A percentile compares a stretch with the other conserved stretches of the same genome.
Conservation (phyloP, 64 coral and sea anemone species). For the Hydrozoanthus tunicans region DNA sequence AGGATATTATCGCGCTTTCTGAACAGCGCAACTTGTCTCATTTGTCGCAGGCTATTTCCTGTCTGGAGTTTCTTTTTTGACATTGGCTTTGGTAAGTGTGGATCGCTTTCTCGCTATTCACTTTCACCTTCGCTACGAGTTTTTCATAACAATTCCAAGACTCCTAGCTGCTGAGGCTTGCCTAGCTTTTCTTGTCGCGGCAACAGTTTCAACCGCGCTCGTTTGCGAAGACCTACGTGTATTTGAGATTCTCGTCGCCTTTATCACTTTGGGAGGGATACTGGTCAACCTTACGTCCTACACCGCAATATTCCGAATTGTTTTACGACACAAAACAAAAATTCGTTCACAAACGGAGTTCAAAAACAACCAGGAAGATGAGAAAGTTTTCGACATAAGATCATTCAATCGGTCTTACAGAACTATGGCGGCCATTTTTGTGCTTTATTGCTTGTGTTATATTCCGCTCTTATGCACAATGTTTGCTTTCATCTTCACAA, state of each 20-base stretch:
- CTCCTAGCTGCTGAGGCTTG: background rate
- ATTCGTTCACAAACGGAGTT: conserved; percentile 22
- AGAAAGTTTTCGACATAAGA: conserved; percentile 14
- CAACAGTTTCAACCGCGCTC: background rate
- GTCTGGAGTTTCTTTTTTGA: conserved; percentile 45
- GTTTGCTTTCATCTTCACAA: conserved; percentile 25
- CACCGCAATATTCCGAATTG: conserved; percentile 26
- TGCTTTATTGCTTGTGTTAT: conserved; percentile 19
- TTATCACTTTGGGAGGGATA: background rate
- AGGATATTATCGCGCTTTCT: conserved; percentile 9
- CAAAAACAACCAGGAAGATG: background rate
- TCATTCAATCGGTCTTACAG: conserved; percentile 43
- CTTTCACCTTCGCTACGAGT: conserved; percentile 32
- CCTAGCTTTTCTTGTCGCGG: background rate
- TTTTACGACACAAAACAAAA: background rate
- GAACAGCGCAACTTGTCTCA: conserved; percentile 14
- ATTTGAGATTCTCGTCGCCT: conserved; percentile 29
- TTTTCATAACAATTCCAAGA: conserved; percentile 19
- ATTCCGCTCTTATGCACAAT: conserved; percentile 44
- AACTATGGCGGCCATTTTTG: conserved; percentile 46
- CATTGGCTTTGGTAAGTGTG: conserved; percentile 6
- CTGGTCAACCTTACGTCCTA: background rate
- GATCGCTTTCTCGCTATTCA: conserved; percentile 40
- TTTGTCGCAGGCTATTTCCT: conserved; percentile 23
- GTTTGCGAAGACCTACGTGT: background rate